Base-by-base conservation (phyloP, 2,797 vertebrate species). In the Myotis planiceps region DNA sequence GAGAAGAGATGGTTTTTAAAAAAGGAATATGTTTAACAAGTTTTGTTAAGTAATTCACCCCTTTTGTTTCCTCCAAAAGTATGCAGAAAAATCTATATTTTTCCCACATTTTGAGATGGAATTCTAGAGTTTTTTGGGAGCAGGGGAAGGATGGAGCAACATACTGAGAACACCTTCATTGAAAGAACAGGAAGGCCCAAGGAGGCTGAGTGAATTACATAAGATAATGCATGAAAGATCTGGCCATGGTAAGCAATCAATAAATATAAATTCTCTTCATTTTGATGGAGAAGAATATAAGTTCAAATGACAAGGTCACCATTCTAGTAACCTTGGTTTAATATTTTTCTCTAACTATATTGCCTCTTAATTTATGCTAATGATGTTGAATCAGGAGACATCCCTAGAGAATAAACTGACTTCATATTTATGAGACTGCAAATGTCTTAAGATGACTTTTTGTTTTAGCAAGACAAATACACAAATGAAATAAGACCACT, bases 31-130 rank as follows among this genome's bases (percentile, higher is more conserved):
- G 15, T 88, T 84, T 84, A 83, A 88, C 15, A 81, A 95, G 55
- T 95, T 95, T 95, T 90, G 63, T 84, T 94, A 94, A 94, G 25
- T 94, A 92, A 85, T 37, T 34, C 12, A 78, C 19, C 15, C 14
- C n/a, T 60, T 63, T 32, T 75, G 63, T 74, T 78, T 88, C 39
- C 37, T 95, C 82, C 71, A 47, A 92, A 95, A 97, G 84, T 87
- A 90, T 42, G n/a, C n/a, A 90, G 10, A 58, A 81, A 92, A 47
- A 91, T 32, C 27, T 82, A 65, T 18, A 82, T 5, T 32, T 71
- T 91, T 58, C 6, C 47, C 53, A 49, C 29, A 53, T 60, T 90
- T 86, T 95, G 60, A 96, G 51, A 58, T 19, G 19, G 34, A 94
- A 89, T 95, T 95, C 55, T 74, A 78, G 45, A 27, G 8, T 55